A percentile compares a stretch with the other conserved stretches of the same genome.
phyloP scores from a whole-genome alignment of 2,888 invertebrate genomes.

The Catocala nupta region DNA sequence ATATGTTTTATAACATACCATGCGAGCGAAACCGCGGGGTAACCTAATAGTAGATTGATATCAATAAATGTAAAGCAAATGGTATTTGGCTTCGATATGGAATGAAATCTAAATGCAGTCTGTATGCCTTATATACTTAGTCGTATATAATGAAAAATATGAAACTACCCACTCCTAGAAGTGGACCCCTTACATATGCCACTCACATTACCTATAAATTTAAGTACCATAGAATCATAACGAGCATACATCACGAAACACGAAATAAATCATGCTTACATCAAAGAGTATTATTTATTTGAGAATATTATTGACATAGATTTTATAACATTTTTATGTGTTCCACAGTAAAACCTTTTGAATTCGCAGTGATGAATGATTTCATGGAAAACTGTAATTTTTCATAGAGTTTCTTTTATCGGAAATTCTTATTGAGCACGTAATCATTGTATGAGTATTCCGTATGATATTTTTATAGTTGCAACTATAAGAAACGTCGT shows the following conservation, averaged over 20 bases:
- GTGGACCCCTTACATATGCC: background rate
- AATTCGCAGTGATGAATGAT: conserved; percentile 24
- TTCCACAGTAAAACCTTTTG: conserved; percentile 26
- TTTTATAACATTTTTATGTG: conserved; percentile 40
- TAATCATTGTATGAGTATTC: conserved; percentile 19
- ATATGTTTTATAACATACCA: no score
- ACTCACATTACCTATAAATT: background rate
- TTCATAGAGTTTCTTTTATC: conserved; percentile 36
- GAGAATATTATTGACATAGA: conserved; percentile 31
- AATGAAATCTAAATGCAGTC: no score
- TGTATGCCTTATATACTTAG: no score
- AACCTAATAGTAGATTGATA: no score
- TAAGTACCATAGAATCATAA: background rate
- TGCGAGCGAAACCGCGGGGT: no score
- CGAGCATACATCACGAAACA: conserved; percentile 3
- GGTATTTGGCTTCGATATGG: no score
- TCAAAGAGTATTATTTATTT: conserved; percentile 26
- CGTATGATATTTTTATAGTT: conserved; percentile 23
- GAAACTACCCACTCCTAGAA: no score
- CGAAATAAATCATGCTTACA: conserved; percentile 26
- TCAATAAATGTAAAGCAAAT: no score
- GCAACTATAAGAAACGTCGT: conserved; percentile 8
- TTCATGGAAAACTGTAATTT: conserved; percentile 38
- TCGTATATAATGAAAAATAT: no score
- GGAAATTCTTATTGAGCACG: conserved; percentile 38